Evolutionary conservation across 64 coral and sea anemone species (phyloP).

Genomic region (Dendronephthya gigantea): DNA sequence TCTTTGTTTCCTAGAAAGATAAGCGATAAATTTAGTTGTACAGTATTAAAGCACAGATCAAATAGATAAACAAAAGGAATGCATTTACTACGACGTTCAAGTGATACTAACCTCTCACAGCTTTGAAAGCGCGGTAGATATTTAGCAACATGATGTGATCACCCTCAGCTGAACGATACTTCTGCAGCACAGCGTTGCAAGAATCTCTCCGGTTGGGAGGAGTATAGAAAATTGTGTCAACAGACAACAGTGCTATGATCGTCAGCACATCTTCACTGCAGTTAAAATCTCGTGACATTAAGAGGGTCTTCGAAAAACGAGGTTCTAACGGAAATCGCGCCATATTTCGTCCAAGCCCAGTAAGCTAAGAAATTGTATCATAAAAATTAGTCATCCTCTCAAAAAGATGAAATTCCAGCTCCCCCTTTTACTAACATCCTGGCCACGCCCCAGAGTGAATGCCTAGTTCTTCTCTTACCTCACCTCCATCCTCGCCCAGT

Average conservation of each 20-base stretch:
- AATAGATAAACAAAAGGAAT: too few relatives aligned
- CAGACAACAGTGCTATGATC: conserved; percentile 67
- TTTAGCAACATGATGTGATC: conserved; percentile 88
- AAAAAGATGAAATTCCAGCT: too few relatives aligned
- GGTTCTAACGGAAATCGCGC: conserved; percentile 80
- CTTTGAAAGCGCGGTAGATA: conserved; percentile 82
- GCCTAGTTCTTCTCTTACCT: too few relatives aligned
- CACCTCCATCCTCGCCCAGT: conserved; percentile 32
- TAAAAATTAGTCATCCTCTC: not conserved
- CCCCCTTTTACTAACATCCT: too few relatives aligned
- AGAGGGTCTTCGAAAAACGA: conserved; percentile 61
- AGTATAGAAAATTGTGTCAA: conserved; percentile 76
- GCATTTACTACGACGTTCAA: too few relatives aligned
- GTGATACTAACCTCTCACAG: conserved; percentile 8
- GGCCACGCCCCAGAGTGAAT: too few relatives aligned
- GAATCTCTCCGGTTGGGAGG: conserved; percentile 76
- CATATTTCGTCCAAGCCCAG: conserved; percentile 58
- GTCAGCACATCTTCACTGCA: conserved; percentile 91
- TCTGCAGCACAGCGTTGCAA: conserved; percentile 57
- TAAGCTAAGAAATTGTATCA: conserved; percentile 48
- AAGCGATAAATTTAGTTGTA: too few relatives aligned
- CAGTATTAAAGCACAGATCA: too few relatives aligned
- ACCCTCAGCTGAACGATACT: conserved; percentile 80
- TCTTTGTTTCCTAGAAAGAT: conserved; percentile 32
- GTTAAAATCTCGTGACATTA: conserved; percentile 47